These are phyloP conservation scores for Amazonetta brasiliensis DNA, from an alignment of 2,797 vertebrate genomes.

Conservation along the genomic window DNA sequence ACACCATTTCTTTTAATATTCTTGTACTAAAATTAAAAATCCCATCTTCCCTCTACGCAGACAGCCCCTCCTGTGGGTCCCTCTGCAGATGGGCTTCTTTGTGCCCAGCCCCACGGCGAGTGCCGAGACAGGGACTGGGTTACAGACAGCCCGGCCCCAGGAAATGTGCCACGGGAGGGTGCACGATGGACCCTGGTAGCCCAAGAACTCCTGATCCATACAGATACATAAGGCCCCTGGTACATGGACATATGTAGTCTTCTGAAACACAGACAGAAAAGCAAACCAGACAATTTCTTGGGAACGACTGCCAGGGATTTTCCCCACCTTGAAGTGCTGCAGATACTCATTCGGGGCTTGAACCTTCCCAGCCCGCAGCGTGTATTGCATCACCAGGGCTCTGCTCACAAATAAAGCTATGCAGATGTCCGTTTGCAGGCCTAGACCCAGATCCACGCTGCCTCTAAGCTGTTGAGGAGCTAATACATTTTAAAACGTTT, in stretches of 20 bases:
- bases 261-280: neutral
- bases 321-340: neutral
- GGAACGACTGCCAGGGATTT: neutral
- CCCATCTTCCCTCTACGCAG: neutral
- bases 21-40: neutral
- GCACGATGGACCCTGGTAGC: neutral
- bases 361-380: fast-evolving
- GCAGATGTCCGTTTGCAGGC: neutral
- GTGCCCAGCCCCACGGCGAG: fast-evolving
- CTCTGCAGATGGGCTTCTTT: neutral
- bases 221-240: neutral
- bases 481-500: neutral
- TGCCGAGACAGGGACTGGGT: fast-evolving
- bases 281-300: neutral
- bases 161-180: fast-evolving
- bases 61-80: neutral
- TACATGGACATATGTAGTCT: fast-evolving
- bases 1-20: neutral
- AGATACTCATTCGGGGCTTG: neutral
- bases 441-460: neutral
- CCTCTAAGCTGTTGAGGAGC: neutral
- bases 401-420: neutral
- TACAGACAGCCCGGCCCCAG: neutral
- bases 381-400: neutral
- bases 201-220: neutral